These are phyloP conservation scores for Meloidogyne hapla DNA, from an alignment of 1,140 invertebrate species.

Conservation along the genomic window DNA sequence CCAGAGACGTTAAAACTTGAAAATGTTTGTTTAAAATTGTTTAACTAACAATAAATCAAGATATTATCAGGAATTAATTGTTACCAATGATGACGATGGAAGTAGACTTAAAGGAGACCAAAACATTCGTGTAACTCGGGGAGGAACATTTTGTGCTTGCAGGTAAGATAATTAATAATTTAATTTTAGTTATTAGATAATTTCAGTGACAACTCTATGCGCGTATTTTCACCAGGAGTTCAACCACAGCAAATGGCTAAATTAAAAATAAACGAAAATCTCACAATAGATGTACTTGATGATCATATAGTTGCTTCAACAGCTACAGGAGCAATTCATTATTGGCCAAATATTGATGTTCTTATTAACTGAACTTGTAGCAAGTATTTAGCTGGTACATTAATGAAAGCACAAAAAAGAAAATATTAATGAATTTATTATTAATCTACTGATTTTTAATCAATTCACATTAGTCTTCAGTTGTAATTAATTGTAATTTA, in stretches of 20 bases:
- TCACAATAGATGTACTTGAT: constrained; percentile 22
- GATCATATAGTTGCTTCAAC: neutral
- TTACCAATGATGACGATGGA: neutral
- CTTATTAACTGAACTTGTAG: neutral
- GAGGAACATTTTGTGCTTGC: constrained; percentile 19
- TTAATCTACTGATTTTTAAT: too few species aligned
- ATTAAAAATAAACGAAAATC: constrained; percentile 13
- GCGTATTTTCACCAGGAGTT: constrained; percentile 20
- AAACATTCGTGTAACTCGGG: constrained; percentile 8
- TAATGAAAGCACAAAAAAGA: too few species aligned
- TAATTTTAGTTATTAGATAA: neutral
- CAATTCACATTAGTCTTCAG: too few species aligned
- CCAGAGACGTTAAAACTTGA: constrained; percentile 4
- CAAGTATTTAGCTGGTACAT: too few species aligned
- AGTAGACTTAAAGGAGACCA: constrained; percentile 4
- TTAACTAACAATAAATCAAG: neutral
- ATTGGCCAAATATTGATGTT: neutral
- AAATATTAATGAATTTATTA: too few species aligned
- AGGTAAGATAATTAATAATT: neutral
- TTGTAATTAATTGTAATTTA: too few species aligned
- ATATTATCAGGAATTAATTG: constrained; percentile 23
- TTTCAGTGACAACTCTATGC: constrained; percentile 17
- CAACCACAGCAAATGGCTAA: constrained; percentile 9
- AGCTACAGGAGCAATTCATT: neutral
- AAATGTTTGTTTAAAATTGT: neutral